A percentile compares a stretch with the other conserved stretches of the same genome.
These are phyloP conservation scores for Ostrea edulis DNA, from an alignment of 1,140 invertebrate species.

Conservation along the genomic window DNA sequence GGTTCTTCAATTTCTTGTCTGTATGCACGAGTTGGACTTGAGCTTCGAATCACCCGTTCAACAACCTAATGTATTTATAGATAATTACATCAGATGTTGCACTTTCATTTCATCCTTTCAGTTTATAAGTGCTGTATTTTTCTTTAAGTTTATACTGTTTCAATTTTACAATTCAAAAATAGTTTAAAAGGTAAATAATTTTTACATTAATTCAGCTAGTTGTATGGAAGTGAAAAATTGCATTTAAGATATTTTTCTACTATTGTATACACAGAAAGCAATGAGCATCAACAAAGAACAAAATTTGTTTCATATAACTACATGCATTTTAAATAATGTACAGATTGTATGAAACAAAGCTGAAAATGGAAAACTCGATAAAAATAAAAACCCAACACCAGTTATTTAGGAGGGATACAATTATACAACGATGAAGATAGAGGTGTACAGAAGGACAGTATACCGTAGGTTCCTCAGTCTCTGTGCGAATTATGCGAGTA, in stretches of 20 bases:
- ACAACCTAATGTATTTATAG: conserved; percentile 31
- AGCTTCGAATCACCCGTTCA: conserved; percentile 28
- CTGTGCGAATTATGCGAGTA: conserved; percentile 29
- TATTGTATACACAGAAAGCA: no score
- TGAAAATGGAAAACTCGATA: not conserved
- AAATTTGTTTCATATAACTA: no score
- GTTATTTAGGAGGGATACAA: not conserved
- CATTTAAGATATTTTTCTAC: no score
- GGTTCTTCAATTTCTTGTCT: conserved; percentile 20
- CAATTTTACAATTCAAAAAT: no score
- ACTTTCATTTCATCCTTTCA: not conserved
- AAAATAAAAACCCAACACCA: not conserved
- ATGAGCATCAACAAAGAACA: no score
- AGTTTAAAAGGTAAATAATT: no score
- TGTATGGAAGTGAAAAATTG: no score
- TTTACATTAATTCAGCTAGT: no score
- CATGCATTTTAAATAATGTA: no score
- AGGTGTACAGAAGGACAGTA: not conserved
- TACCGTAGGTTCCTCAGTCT: not conserved
- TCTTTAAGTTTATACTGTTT: not conserved
- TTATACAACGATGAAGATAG: not conserved
- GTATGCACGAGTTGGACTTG: conserved; percentile 24
- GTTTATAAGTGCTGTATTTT: not conserved
- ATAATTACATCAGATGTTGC: not conserved
- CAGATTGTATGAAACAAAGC: not conserved